Percentiles rank a stretch among this genome's conserved stretches.
Evolutionary conservation across 2,113 vertebrate species (phyloP).

Genomic region (Mionectes macconnelli): DNA sequence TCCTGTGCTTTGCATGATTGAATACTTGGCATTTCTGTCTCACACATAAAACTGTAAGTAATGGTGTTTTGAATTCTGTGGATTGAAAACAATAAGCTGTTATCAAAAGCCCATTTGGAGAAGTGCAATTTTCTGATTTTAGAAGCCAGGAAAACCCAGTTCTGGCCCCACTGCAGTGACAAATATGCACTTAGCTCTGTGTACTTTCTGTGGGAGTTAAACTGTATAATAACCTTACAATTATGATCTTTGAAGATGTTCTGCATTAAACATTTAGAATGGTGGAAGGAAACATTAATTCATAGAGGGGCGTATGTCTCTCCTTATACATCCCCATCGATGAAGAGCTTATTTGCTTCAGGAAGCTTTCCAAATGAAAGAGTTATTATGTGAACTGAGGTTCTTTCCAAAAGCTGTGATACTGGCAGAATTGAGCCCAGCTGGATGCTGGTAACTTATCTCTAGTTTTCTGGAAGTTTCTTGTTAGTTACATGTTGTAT

Average conservation of each 20-base stretch:
- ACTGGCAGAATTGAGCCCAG: conserved; percentile 14
- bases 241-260: conserved; percentile 51
- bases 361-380: conserved; percentile 39
- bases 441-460: conserved; percentile 2
- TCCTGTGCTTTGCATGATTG: not conserved
- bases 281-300: conserved; percentile 43
- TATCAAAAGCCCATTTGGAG: conserved; percentile 39
- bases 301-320: not conserved
- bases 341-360: conserved; percentile 31
- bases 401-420: not conserved
- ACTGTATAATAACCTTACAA: conserved; percentile 18
- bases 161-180: conserved; percentile 2
- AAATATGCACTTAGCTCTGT: not conserved
- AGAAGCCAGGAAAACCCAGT: conserved; percentile 32
- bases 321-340: not conserved
- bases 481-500: not conserved
- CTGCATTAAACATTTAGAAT: conserved; percentile 41
- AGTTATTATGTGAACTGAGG: not conserved
- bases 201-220: conserved; percentile 42
- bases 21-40: conserved; percentile 27
- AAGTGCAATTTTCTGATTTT: conserved; percentile 52
- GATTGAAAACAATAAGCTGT: conserved; percentile 43
- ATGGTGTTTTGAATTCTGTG: conserved; percentile 28
- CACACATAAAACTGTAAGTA: conserved; percentile 21
- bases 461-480: conserved; percentile 8